Conservation (phyloP, 2,113 vertebrate species). For the Theristicus caerulescens region DNA sequence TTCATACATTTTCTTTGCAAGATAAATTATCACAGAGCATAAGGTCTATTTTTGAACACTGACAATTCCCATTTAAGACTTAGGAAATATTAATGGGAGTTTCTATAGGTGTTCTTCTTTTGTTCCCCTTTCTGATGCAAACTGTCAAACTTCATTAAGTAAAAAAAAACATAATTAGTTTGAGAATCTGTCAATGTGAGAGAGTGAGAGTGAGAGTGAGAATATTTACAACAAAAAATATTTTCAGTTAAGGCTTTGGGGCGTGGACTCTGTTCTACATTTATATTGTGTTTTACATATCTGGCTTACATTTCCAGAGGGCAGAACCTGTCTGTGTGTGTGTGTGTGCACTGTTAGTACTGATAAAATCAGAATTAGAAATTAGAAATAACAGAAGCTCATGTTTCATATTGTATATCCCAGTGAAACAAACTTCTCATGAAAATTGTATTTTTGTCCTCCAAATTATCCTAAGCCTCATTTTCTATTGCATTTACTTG, state of each 20-base stretch:
- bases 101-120: not conserved
- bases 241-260: not conserved
- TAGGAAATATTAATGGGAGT: not conserved
- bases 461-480: not conserved
- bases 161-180: not conserved
- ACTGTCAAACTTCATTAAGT: slow-evolving; percentile 11
- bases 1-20: not conserved
- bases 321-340: not conserved
- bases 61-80: not conserved
- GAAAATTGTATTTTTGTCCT: not conserved
- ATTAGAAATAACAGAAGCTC: not conserved
- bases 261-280: not conserved
- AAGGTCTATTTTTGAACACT: not conserved
- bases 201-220: no score
- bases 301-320: not conserved
- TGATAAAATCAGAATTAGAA: not conserved
- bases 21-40: not conserved
- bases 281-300: not conserved
- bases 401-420: not conserved
- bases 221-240: not conserved
- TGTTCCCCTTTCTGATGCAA: not conserved
- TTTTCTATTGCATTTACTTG: not conserved
- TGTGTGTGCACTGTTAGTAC: not conserved
- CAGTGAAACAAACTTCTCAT: not conserved
- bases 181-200: not conserved